phyloP scores from a whole-genome alignment of 1,140 invertebrate genomes.

The Daktulosphaira vitifoliae region DNA sequence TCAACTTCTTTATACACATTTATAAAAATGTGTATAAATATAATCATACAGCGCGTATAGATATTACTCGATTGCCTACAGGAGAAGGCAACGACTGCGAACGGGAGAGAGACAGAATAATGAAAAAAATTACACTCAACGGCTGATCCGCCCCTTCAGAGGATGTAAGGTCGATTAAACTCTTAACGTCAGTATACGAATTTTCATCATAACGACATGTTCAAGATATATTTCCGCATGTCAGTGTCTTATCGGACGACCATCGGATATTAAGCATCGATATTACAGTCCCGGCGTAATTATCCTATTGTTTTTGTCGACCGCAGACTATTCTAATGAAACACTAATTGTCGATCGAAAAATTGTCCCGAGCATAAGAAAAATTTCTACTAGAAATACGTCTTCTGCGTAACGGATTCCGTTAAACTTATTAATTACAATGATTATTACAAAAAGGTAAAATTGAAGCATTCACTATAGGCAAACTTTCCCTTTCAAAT shows the following conservation, averaged over 20 bases:
- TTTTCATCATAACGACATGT: constrained; percentile 1
- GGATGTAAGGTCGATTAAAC: constrained; percentile 30
- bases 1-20: neutral
- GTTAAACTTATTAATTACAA: too few species aligned
- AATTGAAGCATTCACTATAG: too few species aligned
- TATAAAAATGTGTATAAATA: constrained; percentile 10
- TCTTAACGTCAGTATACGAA: neutral
- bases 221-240: constrained; percentile 3
- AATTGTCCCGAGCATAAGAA: too few species aligned
- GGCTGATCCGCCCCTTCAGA: constrained; percentile 18
- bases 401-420: too few species aligned
- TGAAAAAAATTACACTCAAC: constrained; percentile 26
- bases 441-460: too few species aligned
- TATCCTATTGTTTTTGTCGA: too few species aligned
- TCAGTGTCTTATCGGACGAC: constrained; percentile 4
- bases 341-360: too few species aligned
- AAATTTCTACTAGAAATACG: too few species aligned
- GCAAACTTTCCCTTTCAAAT: too few species aligned
- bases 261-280: neutral
- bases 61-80: constrained; percentile 32
- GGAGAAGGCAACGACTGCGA: neutral
- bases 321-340: too few species aligned
- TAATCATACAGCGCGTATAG: constrained; percentile 27
- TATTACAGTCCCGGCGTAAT: too few species aligned
- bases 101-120: neutral